Conservation (phyloP, 2,797 vertebrate genomes). For the Danio tinwini region DNA sequence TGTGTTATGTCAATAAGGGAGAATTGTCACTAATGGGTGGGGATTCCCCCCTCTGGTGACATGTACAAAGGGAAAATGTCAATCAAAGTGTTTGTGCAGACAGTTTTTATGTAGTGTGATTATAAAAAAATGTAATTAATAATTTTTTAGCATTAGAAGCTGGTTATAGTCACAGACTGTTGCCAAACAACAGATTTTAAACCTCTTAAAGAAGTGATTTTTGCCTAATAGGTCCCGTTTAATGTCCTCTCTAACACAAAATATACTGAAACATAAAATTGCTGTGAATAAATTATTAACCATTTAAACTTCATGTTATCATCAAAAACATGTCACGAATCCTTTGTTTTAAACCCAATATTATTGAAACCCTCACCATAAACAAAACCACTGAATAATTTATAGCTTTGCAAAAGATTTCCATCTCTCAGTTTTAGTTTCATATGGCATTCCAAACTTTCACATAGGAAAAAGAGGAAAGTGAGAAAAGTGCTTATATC, state of each 20-base stretch:
- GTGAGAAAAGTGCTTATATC: slow-evolving; percentile 45
- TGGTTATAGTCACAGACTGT: no score
- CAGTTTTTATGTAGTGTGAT: no score
- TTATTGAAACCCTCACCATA: neutral
- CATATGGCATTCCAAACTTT: slow-evolving; percentile 52
- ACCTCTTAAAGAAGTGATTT: no score
- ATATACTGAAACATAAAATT: neutral
- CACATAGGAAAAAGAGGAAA: slow-evolving; percentile 39
- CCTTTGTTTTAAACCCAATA: neutral
- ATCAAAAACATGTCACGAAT: slow-evolving; percentile 13
- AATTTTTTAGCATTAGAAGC: no score
- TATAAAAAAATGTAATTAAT: no score
- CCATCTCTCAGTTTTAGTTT: slow-evolving; percentile 69
- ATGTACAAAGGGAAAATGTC: no score
- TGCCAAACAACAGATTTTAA: no score
- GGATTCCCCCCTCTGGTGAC: no score
- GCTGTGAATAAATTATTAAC: neutral
- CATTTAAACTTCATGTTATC: neutral
- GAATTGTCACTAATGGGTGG: no score
- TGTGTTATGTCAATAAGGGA: no score
- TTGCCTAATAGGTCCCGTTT: no score
- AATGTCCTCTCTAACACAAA: neutral
- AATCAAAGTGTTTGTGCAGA: no score
- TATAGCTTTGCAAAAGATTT: slow-evolving; percentile 71
- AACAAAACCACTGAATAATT: slow-evolving; percentile 70